phyloP scores from a whole-genome alignment of 2,113 vertebrate species.

The Bubo scandiacus region DNA sequence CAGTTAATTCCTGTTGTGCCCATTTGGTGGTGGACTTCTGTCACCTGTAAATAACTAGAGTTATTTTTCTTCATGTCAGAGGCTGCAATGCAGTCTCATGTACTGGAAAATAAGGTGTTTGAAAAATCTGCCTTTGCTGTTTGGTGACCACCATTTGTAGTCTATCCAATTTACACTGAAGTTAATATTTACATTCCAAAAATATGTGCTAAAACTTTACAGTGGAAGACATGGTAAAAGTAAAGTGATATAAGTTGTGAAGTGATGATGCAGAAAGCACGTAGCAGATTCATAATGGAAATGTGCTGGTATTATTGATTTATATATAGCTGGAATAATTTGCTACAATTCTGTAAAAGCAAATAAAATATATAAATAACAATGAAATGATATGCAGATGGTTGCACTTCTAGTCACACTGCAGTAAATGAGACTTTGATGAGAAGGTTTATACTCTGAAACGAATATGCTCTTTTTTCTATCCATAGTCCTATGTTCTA shows the following conservation, averaged over 20 bases:
- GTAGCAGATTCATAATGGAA: background rate
- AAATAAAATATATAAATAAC: background rate
- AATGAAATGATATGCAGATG: background rate
- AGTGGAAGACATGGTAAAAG: background rate
- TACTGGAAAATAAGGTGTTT: background rate
- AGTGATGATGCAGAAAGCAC: background rate
- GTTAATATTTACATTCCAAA: background rate
- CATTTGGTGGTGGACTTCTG: background rate
- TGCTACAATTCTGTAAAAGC: background rate
- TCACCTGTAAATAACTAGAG: background rate
- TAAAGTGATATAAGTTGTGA: background rate
- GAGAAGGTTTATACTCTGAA: background rate
- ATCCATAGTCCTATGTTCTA: background rate
- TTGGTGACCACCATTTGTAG: background rate
- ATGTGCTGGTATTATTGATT: background rate
- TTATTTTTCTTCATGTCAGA: background rate
- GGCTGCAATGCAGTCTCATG: background rate
- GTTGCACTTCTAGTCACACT: background rate
- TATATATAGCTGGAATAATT: background rate
- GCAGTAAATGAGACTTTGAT: background rate
- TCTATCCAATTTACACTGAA: background rate
- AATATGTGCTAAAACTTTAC: background rate
- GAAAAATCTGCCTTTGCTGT: background rate
- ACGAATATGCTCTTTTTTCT: fast-evolving
- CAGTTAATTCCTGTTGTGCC: background rate